A percentile compares a stretch with the other conserved stretches of the same genome.
phyloP scores from a whole-genome alignment of 2,888 invertebrate genomes.

The Lasioglossum marginatum region DNA sequence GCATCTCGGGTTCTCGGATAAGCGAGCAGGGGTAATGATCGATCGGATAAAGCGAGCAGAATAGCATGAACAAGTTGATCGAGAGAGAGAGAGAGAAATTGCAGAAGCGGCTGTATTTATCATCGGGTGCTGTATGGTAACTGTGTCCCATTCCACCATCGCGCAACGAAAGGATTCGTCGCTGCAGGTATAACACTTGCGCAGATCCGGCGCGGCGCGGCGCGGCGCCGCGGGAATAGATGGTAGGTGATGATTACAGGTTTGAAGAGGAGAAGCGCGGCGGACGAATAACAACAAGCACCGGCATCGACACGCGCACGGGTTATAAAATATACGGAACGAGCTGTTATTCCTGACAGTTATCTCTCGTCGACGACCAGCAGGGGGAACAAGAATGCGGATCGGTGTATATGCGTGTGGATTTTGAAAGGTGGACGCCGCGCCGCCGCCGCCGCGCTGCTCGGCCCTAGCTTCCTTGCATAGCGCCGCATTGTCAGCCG shows the following conservation, averaged over 20 bases:
- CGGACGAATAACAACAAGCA: slow-evolving; percentile 52
- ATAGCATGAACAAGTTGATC: too few relatives aligned
- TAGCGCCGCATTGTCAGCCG: background rate
- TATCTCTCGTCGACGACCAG: slow-evolving; percentile 27
- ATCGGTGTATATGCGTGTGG: slow-evolving; percentile 2
- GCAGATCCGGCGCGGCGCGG: slow-evolving; percentile 18
- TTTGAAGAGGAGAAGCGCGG: slow-evolving; percentile 48
- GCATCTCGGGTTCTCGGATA: background rate
- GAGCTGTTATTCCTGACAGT: slow-evolving; percentile 67
- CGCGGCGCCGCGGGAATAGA: slow-evolving; percentile 60
- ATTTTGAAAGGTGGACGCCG: slow-evolving; percentile 12
- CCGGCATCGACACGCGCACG: slow-evolving; percentile 62
- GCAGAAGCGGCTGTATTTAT: slow-evolving; percentile 51
- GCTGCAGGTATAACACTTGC: slow-evolving; percentile 40
- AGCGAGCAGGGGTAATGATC: background rate
- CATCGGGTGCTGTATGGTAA: slow-evolving; percentile 50
- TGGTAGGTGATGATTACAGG: slow-evolving; percentile 73
- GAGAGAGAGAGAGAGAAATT: background rate
- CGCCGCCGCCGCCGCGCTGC: background rate
- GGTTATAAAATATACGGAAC: slow-evolving; percentile 64
- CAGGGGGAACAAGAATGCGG: slow-evolving; percentile 48
- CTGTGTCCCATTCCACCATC: slow-evolving; percentile 36
- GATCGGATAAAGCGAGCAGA: too few relatives aligned
- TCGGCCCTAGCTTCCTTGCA: slow-evolving; percentile 2
- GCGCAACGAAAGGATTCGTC: slow-evolving; percentile 31